Evolutionary conservation across 2,797 vertebrate genomes (phyloP).

Genomic region (Gymnothorax javanicus): DNA sequence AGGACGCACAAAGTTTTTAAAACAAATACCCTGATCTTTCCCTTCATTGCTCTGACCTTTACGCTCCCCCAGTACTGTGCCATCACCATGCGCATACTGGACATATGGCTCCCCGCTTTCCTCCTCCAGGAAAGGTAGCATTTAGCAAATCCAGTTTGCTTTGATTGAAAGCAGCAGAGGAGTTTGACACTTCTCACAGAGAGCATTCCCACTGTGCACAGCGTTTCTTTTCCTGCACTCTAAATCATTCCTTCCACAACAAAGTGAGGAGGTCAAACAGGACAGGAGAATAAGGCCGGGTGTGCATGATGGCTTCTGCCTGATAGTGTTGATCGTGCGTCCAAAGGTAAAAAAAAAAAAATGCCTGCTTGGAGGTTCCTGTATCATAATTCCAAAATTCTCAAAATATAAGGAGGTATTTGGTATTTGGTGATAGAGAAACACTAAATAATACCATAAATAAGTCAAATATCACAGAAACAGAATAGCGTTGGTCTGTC

Average conservation of each 20-base stretch:
- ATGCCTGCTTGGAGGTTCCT: neutral
- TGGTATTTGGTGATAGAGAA: slow-evolving; percentile 42
- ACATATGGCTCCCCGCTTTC: neutral
- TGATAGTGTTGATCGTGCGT: neutral
- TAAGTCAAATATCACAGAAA: slow-evolving; percentile 13
- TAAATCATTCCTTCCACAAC: neutral
- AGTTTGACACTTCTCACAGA: neutral
- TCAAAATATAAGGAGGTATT: slow-evolving; percentile 30
- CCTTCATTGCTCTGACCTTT: neutral
- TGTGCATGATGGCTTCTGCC: neutral
- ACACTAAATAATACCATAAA: slow-evolving; percentile 27
- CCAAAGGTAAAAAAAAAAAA: neutral
- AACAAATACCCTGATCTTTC: neutral
- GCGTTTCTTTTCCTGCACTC: neutral
- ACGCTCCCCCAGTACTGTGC: neutral
- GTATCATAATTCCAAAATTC: slow-evolving; percentile 25
- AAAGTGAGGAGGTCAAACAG: neutral
- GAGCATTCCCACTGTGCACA: neutral
- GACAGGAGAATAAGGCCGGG: neutral
- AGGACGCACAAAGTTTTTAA: neutral
- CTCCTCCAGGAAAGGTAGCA: neutral
- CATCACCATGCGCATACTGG: neutral
- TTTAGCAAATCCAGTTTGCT: neutral
- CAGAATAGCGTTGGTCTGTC: neutral
- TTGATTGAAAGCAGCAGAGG: slow-evolving; percentile 1